A percentile compares a stretch with the other conserved stretches of the same genome.
Evolutionary conservation across 2,888 invertebrate genomes (phyloP).

Genomic region (Fragum whitleyi): DNA sequence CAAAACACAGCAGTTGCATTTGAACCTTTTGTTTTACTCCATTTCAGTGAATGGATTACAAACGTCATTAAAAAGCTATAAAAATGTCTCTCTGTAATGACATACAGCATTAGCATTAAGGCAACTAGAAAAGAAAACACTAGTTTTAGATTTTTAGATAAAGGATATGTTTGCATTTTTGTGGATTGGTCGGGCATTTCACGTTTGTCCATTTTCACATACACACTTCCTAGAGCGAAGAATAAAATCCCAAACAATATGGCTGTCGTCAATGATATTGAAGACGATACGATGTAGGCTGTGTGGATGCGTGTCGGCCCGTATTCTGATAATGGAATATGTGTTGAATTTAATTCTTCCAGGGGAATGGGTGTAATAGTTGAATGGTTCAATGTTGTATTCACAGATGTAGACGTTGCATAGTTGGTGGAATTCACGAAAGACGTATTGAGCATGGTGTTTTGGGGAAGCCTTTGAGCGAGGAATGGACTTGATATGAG

Average conservation of each 20-base stretch:
- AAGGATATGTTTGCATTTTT: background rate
- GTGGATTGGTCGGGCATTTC: slow-evolving; percentile 1
- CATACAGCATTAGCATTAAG: slow-evolving; percentile 8
- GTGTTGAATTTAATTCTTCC: background rate
- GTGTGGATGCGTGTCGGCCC: slow-evolving; percentile 42
- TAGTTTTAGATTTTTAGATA: slow-evolving; percentile 26
- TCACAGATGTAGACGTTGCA: background rate
- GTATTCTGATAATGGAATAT: slow-evolving; percentile 13
- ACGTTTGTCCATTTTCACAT: slow-evolving; percentile 17
- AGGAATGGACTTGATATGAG: slow-evolving; percentile 52
- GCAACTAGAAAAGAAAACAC: slow-evolving; percentile 23
- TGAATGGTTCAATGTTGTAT: slow-evolving; percentile 3
- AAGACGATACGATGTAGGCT: slow-evolving; percentile 33
- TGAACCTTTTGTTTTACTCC: slow-evolving; percentile 80
- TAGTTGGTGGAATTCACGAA: slow-evolving; percentile 5
- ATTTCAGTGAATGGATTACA: slow-evolving; percentile 78
- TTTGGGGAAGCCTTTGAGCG: slow-evolving; percentile 27
- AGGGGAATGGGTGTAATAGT: background rate
- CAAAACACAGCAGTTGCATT: slow-evolving; percentile 84
- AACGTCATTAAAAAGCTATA: slow-evolving; percentile 84
- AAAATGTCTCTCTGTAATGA: slow-evolving; percentile 83
- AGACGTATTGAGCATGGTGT: slow-evolving; percentile 10
- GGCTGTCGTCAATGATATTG: slow-evolving; percentile 28
- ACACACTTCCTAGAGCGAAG: slow-evolving; percentile 38
- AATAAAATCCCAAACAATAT: slow-evolving; percentile 30